Evolutionary conservation across 2,888 invertebrate genomes (phyloP).

Genomic region (Idaea dimidiata): DNA sequence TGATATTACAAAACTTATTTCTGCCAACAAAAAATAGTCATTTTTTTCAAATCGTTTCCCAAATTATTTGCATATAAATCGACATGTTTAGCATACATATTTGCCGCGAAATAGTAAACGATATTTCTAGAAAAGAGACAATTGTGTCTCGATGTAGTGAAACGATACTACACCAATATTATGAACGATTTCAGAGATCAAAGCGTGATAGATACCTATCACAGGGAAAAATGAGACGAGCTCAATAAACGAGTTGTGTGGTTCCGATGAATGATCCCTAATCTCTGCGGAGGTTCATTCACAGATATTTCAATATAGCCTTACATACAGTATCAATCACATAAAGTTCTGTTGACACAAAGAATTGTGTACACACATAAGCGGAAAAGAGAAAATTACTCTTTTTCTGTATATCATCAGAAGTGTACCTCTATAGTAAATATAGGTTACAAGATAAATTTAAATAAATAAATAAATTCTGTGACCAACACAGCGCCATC

Average conservation of each 20-base stretch:
- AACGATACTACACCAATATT: conserved; percentile 42
- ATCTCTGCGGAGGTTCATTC: conserved; percentile 36
- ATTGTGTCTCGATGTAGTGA: conserved; percentile 30
- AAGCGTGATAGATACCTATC: conserved; percentile 37
- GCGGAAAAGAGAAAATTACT: not conserved
- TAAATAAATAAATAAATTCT: too few species aligned
- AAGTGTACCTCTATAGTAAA: not conserved
- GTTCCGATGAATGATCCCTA: conserved; percentile 37
- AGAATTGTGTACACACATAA: not conserved
- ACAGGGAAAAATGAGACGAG: conserved; percentile 42
- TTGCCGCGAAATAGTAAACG: not conserved
- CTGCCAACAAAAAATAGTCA: not conserved
- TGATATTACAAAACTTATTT: too few species aligned
- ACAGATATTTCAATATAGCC: conserved; percentile 24
- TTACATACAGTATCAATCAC: conserved; percentile 12
- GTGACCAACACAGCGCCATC: too few species aligned
- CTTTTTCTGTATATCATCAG: not conserved
- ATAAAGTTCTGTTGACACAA: conserved; percentile 6
- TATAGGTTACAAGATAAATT: too few species aligned
- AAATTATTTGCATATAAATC: not conserved
- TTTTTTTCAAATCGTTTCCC: not conserved
- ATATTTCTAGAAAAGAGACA: conserved; percentile 15
- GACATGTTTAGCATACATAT: not conserved
- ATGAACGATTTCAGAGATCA: conserved; percentile 46
- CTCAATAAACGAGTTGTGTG: conserved; percentile 41